Evolutionary conservation across 1,140 invertebrate genomes (phyloP), one percentile per base, ranked within the genome.

Genomic region (Oryzaephilus surinamensis): DNA sequence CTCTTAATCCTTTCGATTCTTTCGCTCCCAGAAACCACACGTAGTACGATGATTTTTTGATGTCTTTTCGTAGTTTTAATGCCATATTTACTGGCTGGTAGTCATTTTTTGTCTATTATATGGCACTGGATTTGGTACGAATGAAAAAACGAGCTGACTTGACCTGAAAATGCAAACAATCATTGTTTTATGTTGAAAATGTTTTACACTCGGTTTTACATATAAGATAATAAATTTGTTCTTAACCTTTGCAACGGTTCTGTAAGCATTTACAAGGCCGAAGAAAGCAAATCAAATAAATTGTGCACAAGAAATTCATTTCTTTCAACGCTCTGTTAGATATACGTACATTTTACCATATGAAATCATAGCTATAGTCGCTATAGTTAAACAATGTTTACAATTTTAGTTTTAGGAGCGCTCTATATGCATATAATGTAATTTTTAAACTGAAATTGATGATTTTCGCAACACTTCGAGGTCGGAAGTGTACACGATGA

Each of bases 1-100:
- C 88, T 8, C 89, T 70, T 42, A 96, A 71, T 10, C 90, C 91
- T 50, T 86, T 80, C 18, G 86, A 84, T 67, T 97, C 92, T 67
- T 93, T 86, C 48, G 93, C 91, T 13, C 94, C 94, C 48, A 98
- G 73, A 68, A 97, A 97, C 86, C 92, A 94, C 29, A 97, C 92
- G 66, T 98, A 98, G 66, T 95, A 97, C 19, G 91, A 94, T 29
- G 89, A 86, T 62, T 95, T 95, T 67, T 93, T 93, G 49, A 91
- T 81, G 59, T 90, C 87, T 58, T 85, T 85, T 57, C 79, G 76
- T 52, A 81, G 64, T 64, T 79, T 72, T 51, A 81, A 58, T 58
- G 76, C 76, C 76, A 77, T 77, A 41, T 52, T 48, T 33, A 36
- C 17, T 8, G 8, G 11, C 14, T 24, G 11, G 4, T 24, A 4